Base-by-base conservation (phyloP, 2,888 invertebrate genomes). In the Dascillus cervinus region DNA sequence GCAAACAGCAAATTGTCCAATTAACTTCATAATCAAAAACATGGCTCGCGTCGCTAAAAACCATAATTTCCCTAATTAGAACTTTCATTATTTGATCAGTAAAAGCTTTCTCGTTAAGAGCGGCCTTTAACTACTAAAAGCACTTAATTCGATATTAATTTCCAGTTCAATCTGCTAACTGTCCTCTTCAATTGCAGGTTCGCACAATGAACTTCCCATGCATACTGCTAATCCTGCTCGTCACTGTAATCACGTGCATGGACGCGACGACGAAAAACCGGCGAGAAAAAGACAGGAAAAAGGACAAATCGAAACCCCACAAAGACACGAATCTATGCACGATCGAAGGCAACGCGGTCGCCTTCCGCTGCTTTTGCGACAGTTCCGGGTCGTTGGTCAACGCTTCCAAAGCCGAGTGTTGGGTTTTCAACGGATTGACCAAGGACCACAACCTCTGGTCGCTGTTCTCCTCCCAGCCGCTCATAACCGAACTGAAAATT, bases 341-440 rank as follows among this genome's bases (percentile, higher is more conserved):
- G 17, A 50, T 39, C 17, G 52, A 51, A 23, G 47, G 44, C 5
- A 45, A 43, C 23, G 36, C 47, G 10, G 47, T 43, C 1, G 75
- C 76, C 49, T 69, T 80, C 36, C 78, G 73, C 50, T 84, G 84
- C 62, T 74, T 77, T 56, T 83, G 83, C 55, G 73, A 77, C 49
- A 71, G 70, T 31, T 8, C 17, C 4, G 24, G 24, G 4, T 67
- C 69, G 25, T 52, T 69, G 34, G 56, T 58, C 19, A 67, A 74
- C 51, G 82, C 80, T 11, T 77, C 79, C 22, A 78, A 79, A 48
- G 82, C 81, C 25, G 82, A 82, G 61, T 89, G 88, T 59, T 78
- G 80, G 76, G 75, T 87, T 24, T 80, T 84, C 63, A 56, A 50
- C 8, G 77, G 77, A 22, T 72, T 82, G 53, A 71, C 75, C 4